These are phyloP conservation scores for Polymixis flavicincta DNA, from an alignment of 2,888 invertebrate species.

Conservation along the genomic window DNA sequence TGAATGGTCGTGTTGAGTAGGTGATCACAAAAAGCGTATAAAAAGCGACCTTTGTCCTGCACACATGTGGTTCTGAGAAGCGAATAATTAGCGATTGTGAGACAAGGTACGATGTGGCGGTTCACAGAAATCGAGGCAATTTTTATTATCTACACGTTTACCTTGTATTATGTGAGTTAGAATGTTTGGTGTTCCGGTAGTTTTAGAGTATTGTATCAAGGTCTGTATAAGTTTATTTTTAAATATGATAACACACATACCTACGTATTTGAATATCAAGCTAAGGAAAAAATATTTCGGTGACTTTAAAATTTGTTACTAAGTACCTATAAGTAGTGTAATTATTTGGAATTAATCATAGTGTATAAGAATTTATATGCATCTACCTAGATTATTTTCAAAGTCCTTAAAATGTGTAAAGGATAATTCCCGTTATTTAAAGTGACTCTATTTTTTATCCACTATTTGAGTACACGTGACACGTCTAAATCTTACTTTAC, in stretches of 20 bases:
- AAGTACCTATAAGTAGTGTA: neutral
- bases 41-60: conserved; percentile 77
- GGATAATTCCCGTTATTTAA: too few relatives aligned
- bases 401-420: neutral
- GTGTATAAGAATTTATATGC: neutral
- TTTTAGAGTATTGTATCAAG: conserved; percentile 3
- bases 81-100: conserved; percentile 74
- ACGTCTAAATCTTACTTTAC: neutral
- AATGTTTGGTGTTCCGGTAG: neutral
- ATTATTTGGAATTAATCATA: neutral
- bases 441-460: neutral
- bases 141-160: conserved; percentile 58
- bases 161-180: conserved; percentile 40
- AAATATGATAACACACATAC: neutral
- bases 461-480: neutral
- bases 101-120: conserved; percentile 64
- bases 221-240: neutral
- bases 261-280: neutral
- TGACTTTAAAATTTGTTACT: neutral
- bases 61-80: conserved; percentile 80
- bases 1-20: conserved; percentile 42
- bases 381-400: neutral
- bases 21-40: conserved; percentile 69
- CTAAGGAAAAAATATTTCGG: too few relatives aligned
- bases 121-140: conserved; percentile 56